Evolutionary conservation across 2,888 invertebrate genomes (phyloP).

Genomic region (Melinopterus prodromus): DNA sequence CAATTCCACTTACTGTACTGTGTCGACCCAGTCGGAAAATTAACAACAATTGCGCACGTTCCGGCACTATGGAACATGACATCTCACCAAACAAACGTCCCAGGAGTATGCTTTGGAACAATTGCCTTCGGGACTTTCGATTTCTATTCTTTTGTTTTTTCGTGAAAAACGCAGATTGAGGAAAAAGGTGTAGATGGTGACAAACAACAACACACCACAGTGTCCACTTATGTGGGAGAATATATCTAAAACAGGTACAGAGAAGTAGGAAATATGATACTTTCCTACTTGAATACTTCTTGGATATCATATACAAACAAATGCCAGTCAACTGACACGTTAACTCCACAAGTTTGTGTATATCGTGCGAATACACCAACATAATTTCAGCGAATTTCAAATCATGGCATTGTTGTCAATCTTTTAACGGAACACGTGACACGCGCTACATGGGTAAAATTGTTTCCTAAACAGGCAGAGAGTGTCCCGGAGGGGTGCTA

Average conservation of each 20-base stretch:
- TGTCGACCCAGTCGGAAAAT: neutral
- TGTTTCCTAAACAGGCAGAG: no score
- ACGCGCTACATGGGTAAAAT: no score
- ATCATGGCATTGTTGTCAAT: no score
- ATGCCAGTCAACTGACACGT: neutral
- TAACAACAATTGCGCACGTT: conserved; percentile 40
- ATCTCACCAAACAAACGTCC: conserved; percentile 40
- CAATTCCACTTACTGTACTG: neutral
- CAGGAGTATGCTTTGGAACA: conserved; percentile 8
- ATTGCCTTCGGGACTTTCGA: conserved; percentile 5
- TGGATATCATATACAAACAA: neutral
- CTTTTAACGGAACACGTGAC: no score
- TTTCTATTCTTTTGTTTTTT: no score
- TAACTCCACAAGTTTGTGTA: neutral
- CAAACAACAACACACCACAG: neutral
- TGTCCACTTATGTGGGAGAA: neutral
- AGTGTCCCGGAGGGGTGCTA: no score
- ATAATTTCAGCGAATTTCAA: no score
- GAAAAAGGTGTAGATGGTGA: neutral
- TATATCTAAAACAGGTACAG: neutral
- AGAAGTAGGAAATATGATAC: neutral
- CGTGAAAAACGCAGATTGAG: neutral
- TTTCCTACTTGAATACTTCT: neutral
- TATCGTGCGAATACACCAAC: neutral
- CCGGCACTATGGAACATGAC: conserved; percentile 37